phyloP scores from a whole-genome alignment of 2,888 invertebrate genomes.

The Falcaria lacertinaria region DNA sequence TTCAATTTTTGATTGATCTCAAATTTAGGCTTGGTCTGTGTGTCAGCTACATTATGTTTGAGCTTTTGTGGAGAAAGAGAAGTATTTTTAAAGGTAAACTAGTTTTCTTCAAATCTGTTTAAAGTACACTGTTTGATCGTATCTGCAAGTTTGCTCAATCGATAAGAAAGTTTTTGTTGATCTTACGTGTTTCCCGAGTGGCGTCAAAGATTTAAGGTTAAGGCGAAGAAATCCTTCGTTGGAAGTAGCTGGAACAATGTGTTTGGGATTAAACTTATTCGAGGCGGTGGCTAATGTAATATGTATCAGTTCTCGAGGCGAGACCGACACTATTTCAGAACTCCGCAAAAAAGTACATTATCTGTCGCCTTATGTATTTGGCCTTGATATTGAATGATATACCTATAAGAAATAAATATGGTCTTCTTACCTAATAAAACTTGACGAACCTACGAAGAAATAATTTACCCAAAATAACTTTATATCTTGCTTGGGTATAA shows the following conservation, averaged over 20 bases:
- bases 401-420: no score
- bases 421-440: no score
- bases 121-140: neutral
- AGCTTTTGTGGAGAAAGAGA: neutral
- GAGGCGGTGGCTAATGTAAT: constrained; percentile 54
- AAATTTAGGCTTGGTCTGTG: no score
- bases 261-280: constrained; percentile 42
- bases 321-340: constrained; percentile 13
- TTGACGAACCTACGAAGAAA: no score
- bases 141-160: neutral
- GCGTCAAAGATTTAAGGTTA: constrained; percentile 2
- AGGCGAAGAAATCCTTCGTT: constrained; percentile 12
- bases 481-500: no score
- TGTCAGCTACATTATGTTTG: neutral
- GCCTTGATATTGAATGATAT: no score
- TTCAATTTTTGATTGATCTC: no score
- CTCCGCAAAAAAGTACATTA: neutral
- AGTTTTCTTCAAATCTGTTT: neutral
- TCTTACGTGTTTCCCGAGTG: constrained; percentile 3
- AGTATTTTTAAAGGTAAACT: neutral
- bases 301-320: constrained; percentile 50
- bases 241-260: constrained; percentile 40
- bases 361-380: neutral
- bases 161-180: constrained; percentile 4
- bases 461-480: no score